These are phyloP conservation scores for Formica aserva DNA, from an alignment of 2,888 invertebrate genomes.

Conservation along the genomic window DNA sequence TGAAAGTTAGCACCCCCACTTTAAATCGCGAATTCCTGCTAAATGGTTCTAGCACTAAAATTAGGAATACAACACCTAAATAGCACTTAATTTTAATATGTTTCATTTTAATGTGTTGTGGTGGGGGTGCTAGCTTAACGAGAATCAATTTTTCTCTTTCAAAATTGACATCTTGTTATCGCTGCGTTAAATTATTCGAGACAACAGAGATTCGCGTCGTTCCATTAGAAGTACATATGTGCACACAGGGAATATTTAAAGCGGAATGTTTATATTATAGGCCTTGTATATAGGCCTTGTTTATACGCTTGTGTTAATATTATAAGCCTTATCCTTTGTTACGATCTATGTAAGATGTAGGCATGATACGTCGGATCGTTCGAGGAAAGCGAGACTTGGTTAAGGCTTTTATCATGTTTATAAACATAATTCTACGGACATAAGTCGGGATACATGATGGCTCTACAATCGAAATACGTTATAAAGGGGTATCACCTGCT, in stretches of 20 bases:
- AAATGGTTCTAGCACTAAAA: no score
- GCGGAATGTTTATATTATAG: background rate
- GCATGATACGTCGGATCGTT: background rate
- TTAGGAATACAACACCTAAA: no score
- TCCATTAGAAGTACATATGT: background rate
- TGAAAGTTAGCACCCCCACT: no score
- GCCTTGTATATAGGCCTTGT: no score
- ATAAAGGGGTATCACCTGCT: constrained; percentile 33
- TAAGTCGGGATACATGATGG: constrained; percentile 59
- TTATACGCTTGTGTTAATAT: background rate
- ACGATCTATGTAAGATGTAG: background rate
- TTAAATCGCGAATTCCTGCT: no score
- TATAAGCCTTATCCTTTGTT: background rate
- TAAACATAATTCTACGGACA: background rate
- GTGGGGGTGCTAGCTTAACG: no score
- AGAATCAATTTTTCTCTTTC: no score
- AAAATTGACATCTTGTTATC: no score
- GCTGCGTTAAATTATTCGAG: constrained; percentile 15
- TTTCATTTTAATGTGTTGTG: no score
- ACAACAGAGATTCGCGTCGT: constrained; percentile 23
- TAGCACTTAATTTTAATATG: no score
- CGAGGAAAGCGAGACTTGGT: background rate
- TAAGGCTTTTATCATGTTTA: background rate
- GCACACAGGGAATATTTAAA: background rate
- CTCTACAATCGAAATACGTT: constrained; percentile 48